Evolutionary conservation across 2,113 vertebrate species (phyloP), one percentile per base, ranked within the genome.

Genomic region (Pterocles orientalis): DNA sequence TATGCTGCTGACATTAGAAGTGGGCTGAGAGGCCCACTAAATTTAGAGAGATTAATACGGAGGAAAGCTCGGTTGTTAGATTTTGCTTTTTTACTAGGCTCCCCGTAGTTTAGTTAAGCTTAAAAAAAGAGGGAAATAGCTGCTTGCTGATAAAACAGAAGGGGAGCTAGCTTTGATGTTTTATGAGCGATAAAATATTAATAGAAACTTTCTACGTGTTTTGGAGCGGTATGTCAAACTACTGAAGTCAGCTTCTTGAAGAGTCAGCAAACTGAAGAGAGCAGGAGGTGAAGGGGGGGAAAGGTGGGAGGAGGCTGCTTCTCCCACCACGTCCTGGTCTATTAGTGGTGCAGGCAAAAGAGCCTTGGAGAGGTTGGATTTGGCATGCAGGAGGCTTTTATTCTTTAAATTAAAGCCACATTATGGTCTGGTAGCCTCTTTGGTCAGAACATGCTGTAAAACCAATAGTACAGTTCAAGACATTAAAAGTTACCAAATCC

Each of bases 151-250:
- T 84, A 94, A 72, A 86, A 25, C 39, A 82, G 83, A 64, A 79
- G 53, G 34, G 58, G 48, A 84, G 39, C 41, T 75, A 68, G 25
- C 84, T 96, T 97, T 97, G 86, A 91, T 95, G 75, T 90, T 95
- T 94, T 92, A 84, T 80, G 60, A 90, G 39, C 5, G 20, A 92
- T 86, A 91, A 97, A 95, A 89, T 84, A 56, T 84, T 92, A 82
- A 90, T 93, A 90, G 78, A 85, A 95, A 43, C n/a, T 48, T 86
- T 62, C 56, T 50, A 25, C 1, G 1, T 92, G 54, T 93, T 96
- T 64, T 92, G 41, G 62, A 70, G 17, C 0, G 0, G n/a, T 84
- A 39, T 24, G 36, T 94, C 88, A 90, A 89, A 72, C 34, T 78
- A 48, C 28, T 88, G 68, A 81, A 94, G 48, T 83, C 31, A 64